Conservation (phyloP, 1,140 invertebrate genomes). For the Hylaeus anthracinus region DNA sequence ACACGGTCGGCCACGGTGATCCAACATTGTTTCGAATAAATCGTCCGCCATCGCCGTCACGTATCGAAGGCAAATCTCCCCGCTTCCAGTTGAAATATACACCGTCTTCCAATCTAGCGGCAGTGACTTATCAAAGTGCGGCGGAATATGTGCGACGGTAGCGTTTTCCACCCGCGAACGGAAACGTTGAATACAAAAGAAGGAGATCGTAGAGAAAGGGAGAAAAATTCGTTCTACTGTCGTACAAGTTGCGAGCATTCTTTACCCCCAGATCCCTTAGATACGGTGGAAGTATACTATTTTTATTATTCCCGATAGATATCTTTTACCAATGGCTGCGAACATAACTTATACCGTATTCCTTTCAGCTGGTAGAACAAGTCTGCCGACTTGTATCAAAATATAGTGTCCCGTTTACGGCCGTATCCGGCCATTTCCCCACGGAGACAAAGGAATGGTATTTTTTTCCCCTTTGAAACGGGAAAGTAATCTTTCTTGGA, state of each 20-base stretch:
- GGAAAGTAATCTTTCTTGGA: slow-evolving; percentile 3
- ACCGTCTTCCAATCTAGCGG: slow-evolving; percentile 10
- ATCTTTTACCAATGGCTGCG: slow-evolving; percentile 24
- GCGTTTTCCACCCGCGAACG: slow-evolving; percentile 38
- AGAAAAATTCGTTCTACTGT: slow-evolving; percentile 17
- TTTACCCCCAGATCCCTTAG: slow-evolving; percentile 12
- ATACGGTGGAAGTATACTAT: slow-evolving; percentile 30
- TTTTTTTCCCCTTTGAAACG: not conserved
- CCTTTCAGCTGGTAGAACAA: slow-evolving; percentile 6
- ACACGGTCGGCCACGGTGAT: too few relatives aligned
- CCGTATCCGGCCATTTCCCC: not conserved
- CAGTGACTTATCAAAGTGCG: slow-evolving; percentile 50
- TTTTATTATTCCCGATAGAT: slow-evolving; percentile 33
- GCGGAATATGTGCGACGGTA: slow-evolving; percentile 49
- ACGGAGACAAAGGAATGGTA: not conserved
- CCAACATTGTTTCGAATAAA: slow-evolving; percentile 3
- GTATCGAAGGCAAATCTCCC: slow-evolving; percentile 4
- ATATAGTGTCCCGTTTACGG: slow-evolving; percentile 23
- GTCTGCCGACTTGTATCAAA: slow-evolving; percentile 23
- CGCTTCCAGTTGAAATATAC: slow-evolving; percentile 40
- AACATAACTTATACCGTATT: slow-evolving; percentile 18
- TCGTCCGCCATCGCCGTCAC: slow-evolving; percentile 8
- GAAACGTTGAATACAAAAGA: slow-evolving; percentile 1
- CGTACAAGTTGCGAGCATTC: slow-evolving; percentile 33
- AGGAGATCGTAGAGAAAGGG: not conserved